phyloP scores from a whole-genome alignment of 2,888 invertebrate species.

The Listrodromus nycthemerus region DNA sequence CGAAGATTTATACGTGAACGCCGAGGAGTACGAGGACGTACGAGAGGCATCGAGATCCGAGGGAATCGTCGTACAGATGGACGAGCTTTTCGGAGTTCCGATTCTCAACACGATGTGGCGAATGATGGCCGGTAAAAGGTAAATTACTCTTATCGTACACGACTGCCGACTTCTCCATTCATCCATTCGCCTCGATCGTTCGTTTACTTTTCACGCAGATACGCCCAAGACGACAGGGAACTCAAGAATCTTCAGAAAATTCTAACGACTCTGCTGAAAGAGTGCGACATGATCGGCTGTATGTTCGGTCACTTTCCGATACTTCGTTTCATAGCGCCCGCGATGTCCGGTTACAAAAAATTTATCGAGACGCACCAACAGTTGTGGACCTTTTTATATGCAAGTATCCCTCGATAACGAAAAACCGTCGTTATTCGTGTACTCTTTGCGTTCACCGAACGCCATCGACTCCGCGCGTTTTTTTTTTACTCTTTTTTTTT shows the following conservation, averaged over 20 bases:
- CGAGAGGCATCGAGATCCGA: slow-evolving; percentile 71
- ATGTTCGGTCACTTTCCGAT: slow-evolving; percentile 93
- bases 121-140: slow-evolving; percentile 91
- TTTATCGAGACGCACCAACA: slow-evolving; percentile 90
- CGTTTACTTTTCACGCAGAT: slow-evolving; percentile 85
- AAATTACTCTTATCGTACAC: not conserved
- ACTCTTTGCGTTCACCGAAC: not conserved
- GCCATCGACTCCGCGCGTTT: not conserved
- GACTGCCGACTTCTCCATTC: no score
- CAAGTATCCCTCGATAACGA: slow-evolving; percentile 70
- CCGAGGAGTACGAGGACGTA: slow-evolving; percentile 77
- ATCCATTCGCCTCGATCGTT: no score
- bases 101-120: slow-evolving; percentile 93
- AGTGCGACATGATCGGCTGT: slow-evolving; percentile 93
- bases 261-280: slow-evolving; percentile 89
- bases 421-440: no score
- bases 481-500: no score
- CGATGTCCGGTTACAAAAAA: slow-evolving; percentile 90
- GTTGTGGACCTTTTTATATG: slow-evolving; percentile 90
- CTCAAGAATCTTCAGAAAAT: slow-evolving; percentile 89
- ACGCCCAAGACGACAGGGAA: slow-evolving; percentile 89
- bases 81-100: slow-evolving; percentile 91
- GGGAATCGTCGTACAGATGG: slow-evolving; percentile 88
- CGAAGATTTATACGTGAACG: slow-evolving; percentile 79
- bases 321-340: slow-evolving; percentile 89